Evolutionary conservation across 2,113 vertebrate genomes (phyloP), one percentile per base, ranked within the genome.

Genomic region (Mandrillus leucophaeus): DNA sequence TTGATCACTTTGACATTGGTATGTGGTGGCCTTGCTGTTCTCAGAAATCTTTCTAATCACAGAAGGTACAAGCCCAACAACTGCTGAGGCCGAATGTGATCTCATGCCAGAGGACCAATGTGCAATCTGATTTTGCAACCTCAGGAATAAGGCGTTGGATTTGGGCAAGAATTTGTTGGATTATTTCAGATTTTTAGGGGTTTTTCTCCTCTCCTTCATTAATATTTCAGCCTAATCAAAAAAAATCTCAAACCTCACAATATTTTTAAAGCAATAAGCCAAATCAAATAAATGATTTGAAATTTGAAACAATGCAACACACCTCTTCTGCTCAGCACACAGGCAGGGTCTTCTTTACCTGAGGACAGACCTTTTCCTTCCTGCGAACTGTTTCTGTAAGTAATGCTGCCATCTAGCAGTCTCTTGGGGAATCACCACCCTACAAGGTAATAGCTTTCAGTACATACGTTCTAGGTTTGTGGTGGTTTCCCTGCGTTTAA

Each of bases 131-230:
- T 96, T 97, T 96, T 96, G 96, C 76, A 97, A 93, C 43, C 72
- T 95, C 48, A 18, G 14, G 38, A 78, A 64, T 35, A 93, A 78
- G 70, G 88, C 95, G 45, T 80, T 93, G 95, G 96, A 90, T 55
- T 25, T 32, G 48, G 61, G 64, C 92, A 94, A 97, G 94, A 94
- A 96, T 96, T 82, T 92, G 76, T 95, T 93, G 81, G 84, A 86
- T 96, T 94, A 87, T 88, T 97, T 96, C 95, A 98, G 90, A 98
- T 61, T 98, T 98, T 98, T 98, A 98, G 96, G 97, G 96, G 66
- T 30, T 97, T 98, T 97, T 93, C 87, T 97, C 61, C 76, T 25
- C 7, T 92, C 38, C 35, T 81, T 86, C 48, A 82, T 95, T 25
- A 97, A 83, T 88, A 95, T 96, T 96, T 97, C 38, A 78, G 38